phyloP scores from a whole-genome alignment of 2,797 vertebrate species.

The Alfaro cultratus region DNA sequence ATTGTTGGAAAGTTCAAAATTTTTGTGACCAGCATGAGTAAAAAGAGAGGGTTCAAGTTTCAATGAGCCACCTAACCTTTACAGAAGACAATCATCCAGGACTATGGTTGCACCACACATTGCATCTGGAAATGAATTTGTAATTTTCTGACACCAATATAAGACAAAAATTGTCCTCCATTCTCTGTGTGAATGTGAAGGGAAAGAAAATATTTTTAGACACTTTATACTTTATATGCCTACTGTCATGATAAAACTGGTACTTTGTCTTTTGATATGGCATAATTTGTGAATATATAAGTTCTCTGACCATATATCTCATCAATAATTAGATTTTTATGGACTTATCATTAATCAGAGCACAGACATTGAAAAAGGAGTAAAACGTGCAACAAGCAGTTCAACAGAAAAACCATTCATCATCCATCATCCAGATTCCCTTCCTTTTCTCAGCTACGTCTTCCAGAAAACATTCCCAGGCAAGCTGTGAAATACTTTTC shows the following conservation, averaged over 20 bases:
- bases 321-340: background rate
- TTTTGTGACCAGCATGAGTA: background rate
- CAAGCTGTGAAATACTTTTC: background rate
- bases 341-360: background rate
- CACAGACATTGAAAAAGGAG: background rate
- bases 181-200: background rate
- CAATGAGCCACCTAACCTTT: background rate
- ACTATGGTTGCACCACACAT: background rate
- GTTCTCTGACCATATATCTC: background rate
- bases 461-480: conserved; percentile 1
- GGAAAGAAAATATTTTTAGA: background rate
- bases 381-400: background rate
- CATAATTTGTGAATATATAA: background rate
- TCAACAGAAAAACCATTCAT: background rate
- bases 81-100: background rate
- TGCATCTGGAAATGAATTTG: background rate
- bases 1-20: background rate
- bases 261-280: background rate
- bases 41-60: background rate
- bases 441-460: background rate
- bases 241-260: background rate
- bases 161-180: background rate
- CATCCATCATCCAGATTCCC: background rate
- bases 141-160: background rate
- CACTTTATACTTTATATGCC: background rate